Conservation (phyloP, 1,140 invertebrate genomes). For the Drosophila simulans region DNA sequence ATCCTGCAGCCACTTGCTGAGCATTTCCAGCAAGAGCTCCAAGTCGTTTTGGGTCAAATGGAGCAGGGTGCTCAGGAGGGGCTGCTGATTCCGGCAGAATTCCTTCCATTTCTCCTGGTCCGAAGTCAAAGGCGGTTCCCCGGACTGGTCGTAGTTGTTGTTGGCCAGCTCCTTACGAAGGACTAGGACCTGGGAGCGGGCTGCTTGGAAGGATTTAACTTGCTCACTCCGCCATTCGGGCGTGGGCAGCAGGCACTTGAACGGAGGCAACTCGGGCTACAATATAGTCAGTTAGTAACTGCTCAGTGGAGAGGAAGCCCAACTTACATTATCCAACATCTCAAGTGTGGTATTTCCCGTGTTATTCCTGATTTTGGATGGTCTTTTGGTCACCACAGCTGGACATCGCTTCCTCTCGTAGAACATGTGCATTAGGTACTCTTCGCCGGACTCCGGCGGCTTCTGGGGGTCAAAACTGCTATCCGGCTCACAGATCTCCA, state of each 20-base stretch:
- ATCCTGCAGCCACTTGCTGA: constrained; percentile 67
- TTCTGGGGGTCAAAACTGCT: constrained; percentile 68
- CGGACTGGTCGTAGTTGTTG: constrained; percentile 58
- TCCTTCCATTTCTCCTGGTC: constrained; percentile 61
- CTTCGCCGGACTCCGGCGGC: constrained; percentile 69
- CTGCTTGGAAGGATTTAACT: constrained; percentile 50
- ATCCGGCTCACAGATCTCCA: constrained; percentile 74
- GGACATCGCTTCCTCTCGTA: constrained; percentile 78
- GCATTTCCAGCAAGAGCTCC: constrained; percentile 68
- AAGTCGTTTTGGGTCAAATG: constrained; percentile 65
- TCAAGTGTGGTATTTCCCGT: constrained; percentile 9
- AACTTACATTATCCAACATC: constrained; percentile 43
- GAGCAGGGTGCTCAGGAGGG: constrained; percentile 64
- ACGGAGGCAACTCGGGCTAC: constrained; percentile 48
- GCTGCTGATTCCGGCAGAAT: constrained; percentile 66
- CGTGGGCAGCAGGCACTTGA: constrained; percentile 61
- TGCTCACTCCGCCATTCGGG: constrained; percentile 72
- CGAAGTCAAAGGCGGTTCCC: constrained; percentile 65
- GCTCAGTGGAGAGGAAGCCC: neutral
- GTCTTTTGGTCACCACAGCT: constrained; percentile 70
- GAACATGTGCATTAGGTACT: constrained; percentile 77
- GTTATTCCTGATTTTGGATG: constrained; percentile 35
- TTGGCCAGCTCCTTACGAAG: constrained; percentile 52
- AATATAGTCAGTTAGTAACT: accelerated
- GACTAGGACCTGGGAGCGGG: constrained; percentile 46